Percentiles rank a stretch among this genome's conserved stretches.
Evolutionary conservation across 2,113 vertebrate species (phyloP).

Genomic region (Elachura formosa): DNA sequence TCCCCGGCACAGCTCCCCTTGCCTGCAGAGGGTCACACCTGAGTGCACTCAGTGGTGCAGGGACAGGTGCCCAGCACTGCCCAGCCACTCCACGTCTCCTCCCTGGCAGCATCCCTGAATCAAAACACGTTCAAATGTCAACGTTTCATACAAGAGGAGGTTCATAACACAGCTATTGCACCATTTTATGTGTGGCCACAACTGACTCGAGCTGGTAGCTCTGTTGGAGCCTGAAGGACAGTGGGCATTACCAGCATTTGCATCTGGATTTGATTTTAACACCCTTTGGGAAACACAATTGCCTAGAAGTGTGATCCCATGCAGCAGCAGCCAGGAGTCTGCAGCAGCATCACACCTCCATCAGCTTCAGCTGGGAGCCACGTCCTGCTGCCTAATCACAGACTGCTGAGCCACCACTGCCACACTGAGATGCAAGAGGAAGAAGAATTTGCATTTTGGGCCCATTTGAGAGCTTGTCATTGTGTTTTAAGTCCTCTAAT

Average conservation of each 20-base stretch:
- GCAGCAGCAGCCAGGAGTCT: neutral
- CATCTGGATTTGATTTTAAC: neutral
- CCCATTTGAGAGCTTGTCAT: neutral
- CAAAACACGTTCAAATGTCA: neutral
- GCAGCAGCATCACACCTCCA: neutral
- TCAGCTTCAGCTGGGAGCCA: neutral
- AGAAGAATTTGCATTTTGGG: neutral
- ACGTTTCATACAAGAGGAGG: neutral
- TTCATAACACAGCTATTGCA: neutral
- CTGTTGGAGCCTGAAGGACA: neutral
- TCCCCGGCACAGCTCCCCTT: neutral
- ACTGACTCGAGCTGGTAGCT: neutral
- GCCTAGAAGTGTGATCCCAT: neutral
- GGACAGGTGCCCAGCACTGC: neutral
- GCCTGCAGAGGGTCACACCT: neutral
- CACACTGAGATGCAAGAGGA: neutral
- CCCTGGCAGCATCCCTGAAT: neutral
- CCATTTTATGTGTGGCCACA: fast-evolving
- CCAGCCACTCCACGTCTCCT: neutral
- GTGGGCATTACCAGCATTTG: neutral
- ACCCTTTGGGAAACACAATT: neutral
- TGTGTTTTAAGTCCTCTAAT: neutral
- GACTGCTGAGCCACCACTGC: neutral
- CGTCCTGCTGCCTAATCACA: neutral
- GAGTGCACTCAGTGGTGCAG: neutral